phyloP scores from a whole-genome alignment of 2,888 invertebrate species.

The Linyphia triangularis region DNA sequence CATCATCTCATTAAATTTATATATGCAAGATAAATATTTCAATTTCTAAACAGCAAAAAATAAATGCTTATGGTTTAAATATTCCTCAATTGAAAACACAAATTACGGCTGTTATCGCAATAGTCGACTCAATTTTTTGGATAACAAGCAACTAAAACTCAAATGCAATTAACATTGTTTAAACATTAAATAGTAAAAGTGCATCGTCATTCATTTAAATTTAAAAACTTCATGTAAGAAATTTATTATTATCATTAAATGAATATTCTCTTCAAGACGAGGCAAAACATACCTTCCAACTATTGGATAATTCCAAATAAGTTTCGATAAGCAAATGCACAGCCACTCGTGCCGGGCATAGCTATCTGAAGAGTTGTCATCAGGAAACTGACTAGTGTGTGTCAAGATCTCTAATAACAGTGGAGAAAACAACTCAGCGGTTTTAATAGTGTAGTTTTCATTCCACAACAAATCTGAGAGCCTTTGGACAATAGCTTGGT shows the following conservation, averaged over 20 bases:
- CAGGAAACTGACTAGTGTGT: not conserved
- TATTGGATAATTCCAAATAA: constrained; percentile 63
- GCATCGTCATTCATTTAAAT: not conserved
- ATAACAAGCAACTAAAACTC: too few species aligned
- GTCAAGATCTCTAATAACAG: constrained; percentile 50
- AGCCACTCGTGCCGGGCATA: constrained; percentile 56
- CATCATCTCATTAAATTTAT: too few species aligned
- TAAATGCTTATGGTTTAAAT: too few species aligned
- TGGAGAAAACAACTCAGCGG: constrained; percentile 60
- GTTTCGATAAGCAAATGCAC: constrained; percentile 54
- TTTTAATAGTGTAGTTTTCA: constrained; percentile 36
- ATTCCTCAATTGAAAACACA: too few species aligned
- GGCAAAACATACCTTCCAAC: constrained; percentile 34
- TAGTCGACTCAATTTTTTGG: too few species aligned
- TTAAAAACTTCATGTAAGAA: not conserved
- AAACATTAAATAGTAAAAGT: not conserved
- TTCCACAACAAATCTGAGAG: constrained; percentile 23
- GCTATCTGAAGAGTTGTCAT: not conserved
- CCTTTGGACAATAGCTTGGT: constrained; percentile 12
- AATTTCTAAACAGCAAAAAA: too few species aligned
- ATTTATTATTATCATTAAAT: not conserved
- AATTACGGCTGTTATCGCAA: too few species aligned
- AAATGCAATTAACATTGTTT: too few species aligned
- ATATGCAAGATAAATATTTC: too few species aligned
- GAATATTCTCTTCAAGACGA: not conserved